Conservation (phyloP, 2,113 vertebrate genomes). For the Dipodomys merriami region DNA sequence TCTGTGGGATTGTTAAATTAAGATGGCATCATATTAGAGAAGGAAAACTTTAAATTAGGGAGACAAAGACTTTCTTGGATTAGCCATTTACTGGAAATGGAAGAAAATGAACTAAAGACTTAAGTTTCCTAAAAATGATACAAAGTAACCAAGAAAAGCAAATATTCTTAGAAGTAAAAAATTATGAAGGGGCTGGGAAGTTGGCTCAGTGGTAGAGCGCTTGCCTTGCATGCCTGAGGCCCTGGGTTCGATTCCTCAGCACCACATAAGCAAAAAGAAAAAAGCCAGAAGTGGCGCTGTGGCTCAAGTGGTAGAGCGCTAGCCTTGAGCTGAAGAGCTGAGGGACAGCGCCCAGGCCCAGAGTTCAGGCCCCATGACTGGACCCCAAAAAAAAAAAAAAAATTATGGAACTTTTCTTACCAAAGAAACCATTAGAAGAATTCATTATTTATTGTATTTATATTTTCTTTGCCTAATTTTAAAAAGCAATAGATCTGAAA, state of each 20-base stretch:
- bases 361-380: no score
- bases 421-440: not conserved
- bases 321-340: no score
- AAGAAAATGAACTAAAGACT: constrained; percentile 34
- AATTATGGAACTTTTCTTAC: constrained; percentile 10
- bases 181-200: no score
- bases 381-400: not conserved
- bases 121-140: not conserved
- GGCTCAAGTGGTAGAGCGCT: no score
- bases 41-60: constrained; percentile 33
- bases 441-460: constrained; percentile 38
- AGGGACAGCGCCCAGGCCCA: no score
- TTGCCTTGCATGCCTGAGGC: no score
- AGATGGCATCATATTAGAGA: constrained; percentile 50
- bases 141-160: constrained; percentile 23
- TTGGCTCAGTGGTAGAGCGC: no score
- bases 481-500: no score
- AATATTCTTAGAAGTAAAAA: constrained; percentile 18
- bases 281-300: no score
- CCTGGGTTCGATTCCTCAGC: no score
- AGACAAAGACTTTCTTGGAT: constrained; percentile 27
- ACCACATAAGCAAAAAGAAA: no score
- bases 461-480: not conserved
- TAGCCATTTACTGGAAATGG: constrained; percentile 35
- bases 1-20: constrained; percentile 48